Conservation (phyloP, 2,888 invertebrate species). For the Heteromurus nitidus region DNA sequence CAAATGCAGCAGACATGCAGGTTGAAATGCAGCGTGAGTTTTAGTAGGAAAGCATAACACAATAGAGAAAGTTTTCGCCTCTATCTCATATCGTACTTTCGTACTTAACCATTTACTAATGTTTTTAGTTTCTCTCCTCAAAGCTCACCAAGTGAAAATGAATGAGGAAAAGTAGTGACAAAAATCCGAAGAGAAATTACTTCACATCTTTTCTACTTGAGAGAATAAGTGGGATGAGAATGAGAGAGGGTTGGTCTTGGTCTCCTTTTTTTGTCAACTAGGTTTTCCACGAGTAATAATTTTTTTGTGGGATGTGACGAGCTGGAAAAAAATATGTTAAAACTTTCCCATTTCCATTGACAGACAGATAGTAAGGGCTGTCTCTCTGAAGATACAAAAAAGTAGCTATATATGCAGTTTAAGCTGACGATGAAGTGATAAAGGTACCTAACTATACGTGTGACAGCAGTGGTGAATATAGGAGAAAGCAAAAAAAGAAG, state of each 20-base stretch:
- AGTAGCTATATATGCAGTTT: not conserved
- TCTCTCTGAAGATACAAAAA: not conserved
- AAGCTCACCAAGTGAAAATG: not conserved
- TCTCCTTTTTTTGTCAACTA: too few relatives aligned
- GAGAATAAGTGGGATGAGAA: not conserved
- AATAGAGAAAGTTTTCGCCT: too few relatives aligned
- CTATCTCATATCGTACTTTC: too few relatives aligned
- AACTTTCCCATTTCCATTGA: conserved; percentile 53
- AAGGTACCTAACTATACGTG: not conserved
- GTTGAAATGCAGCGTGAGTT: not conserved
- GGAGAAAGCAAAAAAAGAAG: not conserved
- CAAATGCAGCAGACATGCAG: too few relatives aligned
- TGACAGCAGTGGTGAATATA: not conserved
- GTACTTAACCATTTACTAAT: not conserved
- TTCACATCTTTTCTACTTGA: conserved; percentile 42
- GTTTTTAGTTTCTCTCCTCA: not conserved
- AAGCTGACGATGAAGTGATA: not conserved
- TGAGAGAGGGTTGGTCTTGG: not conserved
- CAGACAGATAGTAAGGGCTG: too few relatives aligned
- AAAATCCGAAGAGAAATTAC: too few relatives aligned
- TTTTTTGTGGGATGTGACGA: conserved; percentile 44
- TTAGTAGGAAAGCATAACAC: too few relatives aligned
- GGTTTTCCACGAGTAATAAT: conserved; percentile 48
- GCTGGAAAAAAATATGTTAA: conserved; percentile 46
- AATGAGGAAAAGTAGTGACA: not conserved